phyloP scores from a whole-genome alignment of 2,113 vertebrate genomes.

The Cephalopholis sonnerati region DNA sequence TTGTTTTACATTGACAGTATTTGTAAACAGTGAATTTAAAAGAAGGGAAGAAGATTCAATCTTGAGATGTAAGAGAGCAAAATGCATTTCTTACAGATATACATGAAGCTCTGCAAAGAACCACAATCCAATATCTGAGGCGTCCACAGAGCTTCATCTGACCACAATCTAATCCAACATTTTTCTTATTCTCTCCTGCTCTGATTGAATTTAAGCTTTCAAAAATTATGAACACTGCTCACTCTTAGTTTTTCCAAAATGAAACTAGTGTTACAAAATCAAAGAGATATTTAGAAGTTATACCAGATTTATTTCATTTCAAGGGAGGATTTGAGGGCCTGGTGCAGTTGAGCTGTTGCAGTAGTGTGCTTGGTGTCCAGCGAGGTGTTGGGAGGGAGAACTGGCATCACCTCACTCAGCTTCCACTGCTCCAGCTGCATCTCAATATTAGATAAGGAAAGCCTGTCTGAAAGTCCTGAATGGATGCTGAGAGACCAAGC shows the following conservation, averaged over 20 bases:
- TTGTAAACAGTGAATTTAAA: slow-evolving; percentile 61
- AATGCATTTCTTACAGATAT: background rate
- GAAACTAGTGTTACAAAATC: background rate
- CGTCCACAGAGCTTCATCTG: background rate
- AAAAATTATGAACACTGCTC: background rate
- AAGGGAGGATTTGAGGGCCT: background rate
- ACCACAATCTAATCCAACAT: slow-evolving; percentile 9
- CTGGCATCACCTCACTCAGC: background rate
- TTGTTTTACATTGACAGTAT: slow-evolving; percentile 67
- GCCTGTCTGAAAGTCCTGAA: slow-evolving; percentile 27
- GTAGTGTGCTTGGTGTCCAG: background rate
- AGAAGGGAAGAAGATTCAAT: slow-evolving; percentile 5
- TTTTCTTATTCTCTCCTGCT: slow-evolving; percentile 10
- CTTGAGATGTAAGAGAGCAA: slow-evolving; percentile 13
- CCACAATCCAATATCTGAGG: slow-evolving; percentile 21
- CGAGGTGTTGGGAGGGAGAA: background rate
- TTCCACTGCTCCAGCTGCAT: slow-evolving; percentile 45
- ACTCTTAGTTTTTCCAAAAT: background rate
- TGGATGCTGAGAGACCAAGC: slow-evolving; percentile 46
- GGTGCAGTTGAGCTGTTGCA: background rate
- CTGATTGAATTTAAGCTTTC: slow-evolving; percentile 4
- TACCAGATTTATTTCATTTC: background rate
- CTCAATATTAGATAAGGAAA: slow-evolving; percentile 47
- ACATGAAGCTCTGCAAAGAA: slow-evolving; percentile 3
- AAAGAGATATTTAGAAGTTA: slow-evolving; percentile 13